phyloP scores from a whole-genome alignment of 2,113 vertebrate species.

The Rissa tridactyla region DNA sequence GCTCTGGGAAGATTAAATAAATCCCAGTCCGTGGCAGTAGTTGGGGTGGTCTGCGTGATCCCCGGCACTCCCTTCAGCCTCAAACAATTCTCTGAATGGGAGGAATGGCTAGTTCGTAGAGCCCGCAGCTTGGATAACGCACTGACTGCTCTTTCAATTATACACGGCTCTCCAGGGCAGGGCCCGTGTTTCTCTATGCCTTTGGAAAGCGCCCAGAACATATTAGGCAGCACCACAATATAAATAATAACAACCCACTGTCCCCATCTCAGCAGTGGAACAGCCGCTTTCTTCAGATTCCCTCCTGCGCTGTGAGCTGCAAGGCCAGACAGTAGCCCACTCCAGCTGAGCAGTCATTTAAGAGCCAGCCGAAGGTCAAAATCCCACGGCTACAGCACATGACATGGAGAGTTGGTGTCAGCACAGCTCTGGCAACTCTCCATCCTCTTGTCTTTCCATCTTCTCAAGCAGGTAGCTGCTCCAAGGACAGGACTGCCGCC shows the following conservation, averaged over 20 bases:
- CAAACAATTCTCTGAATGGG: conserved; percentile 45
- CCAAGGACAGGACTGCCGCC: neutral
- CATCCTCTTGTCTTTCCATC: neutral
- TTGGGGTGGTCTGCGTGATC: conserved; percentile 45
- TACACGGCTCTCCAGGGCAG: neutral
- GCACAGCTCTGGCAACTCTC: neutral
- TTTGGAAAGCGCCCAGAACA: conserved; percentile 46
- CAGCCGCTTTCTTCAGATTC: conserved; percentile 29
- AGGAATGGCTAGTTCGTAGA: neutral
- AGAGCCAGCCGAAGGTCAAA: conserved; percentile 9
- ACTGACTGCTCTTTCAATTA: conserved; percentile 41
- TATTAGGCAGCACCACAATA: conserved; percentile 47
- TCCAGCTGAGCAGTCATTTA: conserved; percentile 38
- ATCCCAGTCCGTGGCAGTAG: conserved; percentile 5
- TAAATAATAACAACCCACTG: conserved; percentile 60
- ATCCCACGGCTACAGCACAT: conserved; percentile 10
- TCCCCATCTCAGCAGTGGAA: conserved; percentile 26
- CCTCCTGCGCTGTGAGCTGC: conserved; percentile 20
- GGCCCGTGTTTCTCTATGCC: neutral
- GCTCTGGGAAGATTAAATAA: conserved; percentile 33
- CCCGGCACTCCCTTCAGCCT: conserved; percentile 16
- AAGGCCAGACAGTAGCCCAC: conserved; percentile 61
- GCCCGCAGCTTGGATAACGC: neutral
- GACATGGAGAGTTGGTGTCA: neutral
- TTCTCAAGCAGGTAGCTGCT: neutral